Conservation (phyloP, 53 echinoderm and acorn worm genomes). For the Apostichopus leukothele region DNA sequence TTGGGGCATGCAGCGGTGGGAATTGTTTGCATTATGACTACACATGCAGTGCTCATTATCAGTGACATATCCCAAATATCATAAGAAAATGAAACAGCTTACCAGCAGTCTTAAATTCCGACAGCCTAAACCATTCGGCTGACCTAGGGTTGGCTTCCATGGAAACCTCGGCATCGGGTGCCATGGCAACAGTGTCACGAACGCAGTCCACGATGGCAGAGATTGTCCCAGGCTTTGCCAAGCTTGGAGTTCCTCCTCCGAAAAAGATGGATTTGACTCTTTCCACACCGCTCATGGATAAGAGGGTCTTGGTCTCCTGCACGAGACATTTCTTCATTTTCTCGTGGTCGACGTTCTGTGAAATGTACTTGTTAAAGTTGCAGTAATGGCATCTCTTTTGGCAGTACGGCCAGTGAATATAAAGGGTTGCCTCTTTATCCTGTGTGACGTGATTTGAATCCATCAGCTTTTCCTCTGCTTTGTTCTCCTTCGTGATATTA, state of each 20-base stretch:
- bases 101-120: slow-evolving; percentile 71
- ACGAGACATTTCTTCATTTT: slow-evolving; percentile 72
- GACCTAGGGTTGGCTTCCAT: slow-evolving; percentile 96
- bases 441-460: too few species aligned
- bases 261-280: slow-evolving; percentile 83
- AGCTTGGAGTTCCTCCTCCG: slow-evolving; percentile 92
- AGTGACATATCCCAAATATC: too few species aligned
- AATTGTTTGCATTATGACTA: too few species aligned
- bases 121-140: slow-evolving; percentile 61
- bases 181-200: slow-evolving; percentile 48
- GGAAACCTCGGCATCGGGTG: slow-evolving; percentile 69
- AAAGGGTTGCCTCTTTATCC: slow-evolving; percentile 65
- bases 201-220: slow-evolving; percentile 68
- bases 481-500: too few species aligned
- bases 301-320: slow-evolving; percentile 63
- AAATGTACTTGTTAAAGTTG: slow-evolving; percentile 95
- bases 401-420: slow-evolving; percentile 96
- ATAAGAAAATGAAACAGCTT: background rate
- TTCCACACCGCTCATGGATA: slow-evolving; percentile 65
- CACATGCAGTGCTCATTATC: too few species aligned
- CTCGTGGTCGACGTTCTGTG: slow-evolving; percentile 60
- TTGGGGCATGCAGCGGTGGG: too few species aligned
- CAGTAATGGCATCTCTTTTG: slow-evolving; percentile 91
- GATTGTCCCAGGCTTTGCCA: slow-evolving; percentile 74
- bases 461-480: too few species aligned